These are phyloP conservation scores for Premnoplex brunnescens DNA, from an alignment of 2,797 vertebrate genomes.

Conservation along the genomic window DNA sequence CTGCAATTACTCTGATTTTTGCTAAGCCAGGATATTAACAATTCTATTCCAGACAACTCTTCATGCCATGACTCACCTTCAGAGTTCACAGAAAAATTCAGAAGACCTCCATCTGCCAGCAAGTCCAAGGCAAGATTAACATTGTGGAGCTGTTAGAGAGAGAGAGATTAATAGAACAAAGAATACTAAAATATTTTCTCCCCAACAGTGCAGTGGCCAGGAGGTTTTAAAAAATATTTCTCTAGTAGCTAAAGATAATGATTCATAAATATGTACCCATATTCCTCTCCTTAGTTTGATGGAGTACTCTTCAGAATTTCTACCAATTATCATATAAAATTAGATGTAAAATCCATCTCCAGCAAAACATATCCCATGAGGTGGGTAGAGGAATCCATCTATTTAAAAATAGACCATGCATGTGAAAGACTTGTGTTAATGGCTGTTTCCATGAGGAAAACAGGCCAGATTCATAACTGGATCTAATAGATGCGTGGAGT, in stretches of 20 bases:
- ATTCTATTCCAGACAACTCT: not conserved
- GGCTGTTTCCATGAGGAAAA: not conserved
- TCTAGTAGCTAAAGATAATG: not conserved
- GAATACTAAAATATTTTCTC: not conserved
- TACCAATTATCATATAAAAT: constrained; percentile 16
- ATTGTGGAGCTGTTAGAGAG: constrained; percentile 84
- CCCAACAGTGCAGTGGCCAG: not conserved
- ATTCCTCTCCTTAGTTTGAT: not conserved
- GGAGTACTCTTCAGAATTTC: not conserved
- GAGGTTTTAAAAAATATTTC: not conserved
- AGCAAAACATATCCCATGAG: not conserved
- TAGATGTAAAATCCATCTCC: not conserved
- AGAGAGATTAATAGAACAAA: not conserved
- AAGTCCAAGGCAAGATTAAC: constrained; percentile 88
- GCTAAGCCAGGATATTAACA: not conserved
- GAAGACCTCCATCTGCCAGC: constrained; percentile 78
- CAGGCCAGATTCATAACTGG: not conserved
- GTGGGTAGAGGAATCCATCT: not conserved
- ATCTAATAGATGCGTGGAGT: not conserved
- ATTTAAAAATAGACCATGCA: not conserved
- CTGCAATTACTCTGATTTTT: not conserved
- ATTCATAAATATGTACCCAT: not conserved
- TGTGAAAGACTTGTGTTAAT: not conserved
- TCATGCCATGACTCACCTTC: constrained; percentile 79
- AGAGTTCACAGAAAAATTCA: constrained; percentile 77